Percentiles rank a stretch among this genome's conserved stretches.
phyloP scores from a whole-genome alignment of 2,888 invertebrate genomes.

The Esperia sulphurella region DNA sequence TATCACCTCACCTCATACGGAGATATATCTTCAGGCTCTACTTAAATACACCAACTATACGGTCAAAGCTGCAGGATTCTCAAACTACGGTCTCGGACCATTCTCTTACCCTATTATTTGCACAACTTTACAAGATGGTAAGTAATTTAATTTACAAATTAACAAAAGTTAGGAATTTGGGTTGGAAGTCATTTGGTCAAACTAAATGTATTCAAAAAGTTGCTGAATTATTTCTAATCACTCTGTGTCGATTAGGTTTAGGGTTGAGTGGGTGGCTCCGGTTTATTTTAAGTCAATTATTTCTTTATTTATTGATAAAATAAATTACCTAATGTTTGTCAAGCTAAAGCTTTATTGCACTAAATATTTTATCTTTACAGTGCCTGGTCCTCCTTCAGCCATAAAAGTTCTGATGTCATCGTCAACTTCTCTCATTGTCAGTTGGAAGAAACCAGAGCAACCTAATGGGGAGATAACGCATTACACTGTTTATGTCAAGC shows the following conservation, averaged over 20 bases:
- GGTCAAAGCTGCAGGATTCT: constrained; percentile 90
- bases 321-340: too few relatives aligned
- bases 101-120: constrained; percentile 87
- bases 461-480: constrained; percentile 90
- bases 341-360: background rate
- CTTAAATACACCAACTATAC: constrained; percentile 93
- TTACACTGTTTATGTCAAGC: constrained; percentile 86
- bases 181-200: too few relatives aligned
- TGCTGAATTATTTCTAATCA: too few relatives aligned
- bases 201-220: too few relatives aligned
- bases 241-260: too few relatives aligned
- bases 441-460: constrained; percentile 89
- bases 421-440: constrained; percentile 87
- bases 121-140: constrained; percentile 91
- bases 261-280: too few relatives aligned
- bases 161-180: too few relatives aligned
- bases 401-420: constrained; percentile 91
- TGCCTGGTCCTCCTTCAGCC: constrained; percentile 90
- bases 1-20: constrained; percentile 84
- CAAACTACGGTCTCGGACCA: constrained; percentile 90
- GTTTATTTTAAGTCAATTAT: too few relatives aligned
- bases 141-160: constrained; percentile 20
- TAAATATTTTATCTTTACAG: constrained; percentile 58
- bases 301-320: too few relatives aligned
- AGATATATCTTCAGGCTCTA: constrained; percentile 87